phyloP scores from a whole-genome alignment of 2,888 invertebrate genomes.

The Cepaea hortensis region DNA sequence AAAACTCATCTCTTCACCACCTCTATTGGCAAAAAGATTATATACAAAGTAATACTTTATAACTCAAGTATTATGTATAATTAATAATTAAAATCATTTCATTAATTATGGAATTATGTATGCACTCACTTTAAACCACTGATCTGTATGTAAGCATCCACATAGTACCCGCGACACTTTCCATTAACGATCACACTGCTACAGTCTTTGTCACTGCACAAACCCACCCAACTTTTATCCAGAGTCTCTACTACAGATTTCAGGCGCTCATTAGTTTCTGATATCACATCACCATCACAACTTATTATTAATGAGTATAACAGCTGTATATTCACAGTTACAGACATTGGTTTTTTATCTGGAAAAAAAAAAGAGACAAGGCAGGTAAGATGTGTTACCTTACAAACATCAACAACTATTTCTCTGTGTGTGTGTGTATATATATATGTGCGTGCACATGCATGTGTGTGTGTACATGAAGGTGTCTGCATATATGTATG shows the following conservation, averaged over 20 bases:
- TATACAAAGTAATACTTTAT: no score
- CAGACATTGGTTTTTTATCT: neutral
- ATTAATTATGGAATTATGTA: neutral
- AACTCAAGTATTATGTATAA: no score
- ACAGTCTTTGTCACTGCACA: neutral
- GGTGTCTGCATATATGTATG: no score
- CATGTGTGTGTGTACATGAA: no score
- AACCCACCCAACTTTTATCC: neutral
- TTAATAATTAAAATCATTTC: no score
- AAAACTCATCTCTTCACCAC: no score
- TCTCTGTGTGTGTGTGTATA: no score
- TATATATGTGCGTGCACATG: no score
- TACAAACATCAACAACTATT: no score
- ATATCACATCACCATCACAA: neutral
- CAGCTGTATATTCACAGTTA: neutral
- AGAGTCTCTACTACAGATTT: neutral
- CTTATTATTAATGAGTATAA: neutral
- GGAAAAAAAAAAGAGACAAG: neutral
- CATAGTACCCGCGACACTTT: neutral
- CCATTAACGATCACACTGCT: neutral
- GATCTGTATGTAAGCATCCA: neutral
- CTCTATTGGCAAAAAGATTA: no score
- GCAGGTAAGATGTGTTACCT: no score
- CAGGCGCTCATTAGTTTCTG: neutral
- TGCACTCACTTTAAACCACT: neutral